Evolutionary conservation across 1,140 invertebrate species (phyloP).

Genomic region (Drosophila neocordata): DNA sequence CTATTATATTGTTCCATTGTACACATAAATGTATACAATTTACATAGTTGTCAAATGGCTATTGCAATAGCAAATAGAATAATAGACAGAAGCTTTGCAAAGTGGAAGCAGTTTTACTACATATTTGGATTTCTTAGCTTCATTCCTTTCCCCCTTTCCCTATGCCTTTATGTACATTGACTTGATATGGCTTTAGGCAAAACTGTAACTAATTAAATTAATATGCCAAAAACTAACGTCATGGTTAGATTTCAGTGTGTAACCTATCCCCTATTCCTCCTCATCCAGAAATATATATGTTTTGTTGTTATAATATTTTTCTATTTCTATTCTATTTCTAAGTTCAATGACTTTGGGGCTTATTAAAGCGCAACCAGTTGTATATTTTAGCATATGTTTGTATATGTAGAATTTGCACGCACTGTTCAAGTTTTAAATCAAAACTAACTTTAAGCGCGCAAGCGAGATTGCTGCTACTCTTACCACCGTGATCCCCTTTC

Average conservation of each 20-base stretch:
- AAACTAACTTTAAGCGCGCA: slow-evolving; percentile 4
- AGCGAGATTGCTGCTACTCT: not conserved
- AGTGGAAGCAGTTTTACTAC: no score
- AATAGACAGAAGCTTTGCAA: no score
- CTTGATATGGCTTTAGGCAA: not conserved
- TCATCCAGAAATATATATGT: slow-evolving; percentile 19
- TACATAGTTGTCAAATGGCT: no score
- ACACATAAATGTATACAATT: no score
- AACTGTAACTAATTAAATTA: slow-evolving; percentile 61
- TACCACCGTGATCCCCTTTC: no score
- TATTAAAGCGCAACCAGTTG: slow-evolving; percentile 50
- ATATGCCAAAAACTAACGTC: slow-evolving; percentile 50
- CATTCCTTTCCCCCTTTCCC: no score
- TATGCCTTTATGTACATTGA: no score
- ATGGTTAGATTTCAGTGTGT: slow-evolving; percentile 39
- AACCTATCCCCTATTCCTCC: not conserved
- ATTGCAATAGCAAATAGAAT: no score
- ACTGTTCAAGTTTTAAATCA: slow-evolving; percentile 35
- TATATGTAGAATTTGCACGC: slow-evolving; percentile 46
- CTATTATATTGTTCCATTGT: no score
- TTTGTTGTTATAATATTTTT: not conserved
- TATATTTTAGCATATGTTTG: slow-evolving; percentile 33
- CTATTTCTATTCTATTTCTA: not conserved
- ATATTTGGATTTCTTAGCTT: no score
- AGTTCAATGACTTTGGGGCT: slow-evolving; percentile 47